Evolutionary conservation across 2,797 vertebrate genomes (phyloP), one percentile per base, ranked within the genome.

Genomic region (Mus caroli): DNA sequence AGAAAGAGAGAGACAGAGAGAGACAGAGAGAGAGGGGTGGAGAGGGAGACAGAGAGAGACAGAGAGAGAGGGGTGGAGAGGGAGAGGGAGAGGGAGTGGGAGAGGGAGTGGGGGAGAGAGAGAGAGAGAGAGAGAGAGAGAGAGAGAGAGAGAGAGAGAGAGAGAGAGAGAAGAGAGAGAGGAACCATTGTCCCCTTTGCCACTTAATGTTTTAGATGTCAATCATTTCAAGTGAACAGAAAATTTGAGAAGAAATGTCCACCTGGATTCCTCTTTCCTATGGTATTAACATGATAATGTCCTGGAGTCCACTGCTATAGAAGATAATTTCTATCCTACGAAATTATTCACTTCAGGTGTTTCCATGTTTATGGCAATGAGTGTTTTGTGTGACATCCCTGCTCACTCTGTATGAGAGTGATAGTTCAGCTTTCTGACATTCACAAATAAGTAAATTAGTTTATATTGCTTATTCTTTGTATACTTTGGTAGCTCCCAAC

Each of bases 221-320:
- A 80, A 85, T 26, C 20, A 11, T 56, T n/a, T 71, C 87, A 96
- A 92, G 76, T 9, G 3, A 92, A 43, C 4, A 28, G 92, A 92
- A 73, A 26, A 14, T 46, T n/a, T 12, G 12, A 62, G 93, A 90
- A 88, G 17, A 17, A 82, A 87, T n/a, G 12, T 0, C 0, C 15
- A 13, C 2, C n/a, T 85, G 86, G 77, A 46, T 85, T 87, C 31
- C 43, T 94, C 15, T 82, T 13, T 40, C 31, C 20, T 24, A 31
- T 60, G 1, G 11, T 4, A 6, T 79, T 40, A 79, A 3, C 87
- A 24, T 40, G 28, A 93, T 34, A 80, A 84, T 50, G 37, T 2
- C 22, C 17, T 80, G 7, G 22, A 82, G 9, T 80, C 50, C 75
- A n/a, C 3, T 43, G 20, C 64, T 80, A 56, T 37, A 26, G 91